Evolutionary conservation across 2,888 invertebrate genomes (phyloP), one percentile per base, ranked within the genome.

Genomic region (Diarsia rubi): DNA sequence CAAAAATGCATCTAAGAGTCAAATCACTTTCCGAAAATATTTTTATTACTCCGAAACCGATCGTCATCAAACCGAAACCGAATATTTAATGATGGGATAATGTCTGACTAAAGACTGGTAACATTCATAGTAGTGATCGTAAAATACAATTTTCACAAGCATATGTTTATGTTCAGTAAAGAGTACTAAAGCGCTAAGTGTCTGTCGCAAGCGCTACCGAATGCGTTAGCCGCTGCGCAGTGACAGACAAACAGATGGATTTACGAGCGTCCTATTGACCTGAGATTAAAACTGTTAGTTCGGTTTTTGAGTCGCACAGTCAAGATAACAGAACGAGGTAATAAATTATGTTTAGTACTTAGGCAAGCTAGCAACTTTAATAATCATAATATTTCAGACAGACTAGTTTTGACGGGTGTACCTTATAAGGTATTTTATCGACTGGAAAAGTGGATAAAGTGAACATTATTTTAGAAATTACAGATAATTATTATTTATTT

Each of bases 241-340:
- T 89, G 91, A 91, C 90, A 89, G 90, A 90, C 90, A 86, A 88
- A 90, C 90, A 84, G 90, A 91, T 89, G 87, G 90, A 93, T 93
- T 93, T 93, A 93, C 90, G 88, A 88, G 87, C 86, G 87, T 77
- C 87, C 87, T 82, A 85, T 85, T 86, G 88, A 86, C 85, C 85
- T 65, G 76, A 76, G 85, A 87, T 87, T 88, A 85, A 76, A 86
- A 81, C 78, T 78, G 81, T 73, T 83, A 81, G 75, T 65, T 69
- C 67, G 52, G 75, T 85, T 86, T 86, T 78, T 78, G 64, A 79
- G 78, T 70, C 62, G 73, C 69, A 57, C 47, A 69, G 60, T 16
- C 24, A 75, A 73, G 73, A 84, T 82, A 82, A 79, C 73, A 73
- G 73, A 69, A 45, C 69, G 64, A 31, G 66, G 76, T 71, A 71